Percentiles rank a stretch among this genome's conserved stretches.
Evolutionary conservation across 2,888 invertebrate genomes (phyloP).

Genomic region (Spisula subtruncata): DNA sequence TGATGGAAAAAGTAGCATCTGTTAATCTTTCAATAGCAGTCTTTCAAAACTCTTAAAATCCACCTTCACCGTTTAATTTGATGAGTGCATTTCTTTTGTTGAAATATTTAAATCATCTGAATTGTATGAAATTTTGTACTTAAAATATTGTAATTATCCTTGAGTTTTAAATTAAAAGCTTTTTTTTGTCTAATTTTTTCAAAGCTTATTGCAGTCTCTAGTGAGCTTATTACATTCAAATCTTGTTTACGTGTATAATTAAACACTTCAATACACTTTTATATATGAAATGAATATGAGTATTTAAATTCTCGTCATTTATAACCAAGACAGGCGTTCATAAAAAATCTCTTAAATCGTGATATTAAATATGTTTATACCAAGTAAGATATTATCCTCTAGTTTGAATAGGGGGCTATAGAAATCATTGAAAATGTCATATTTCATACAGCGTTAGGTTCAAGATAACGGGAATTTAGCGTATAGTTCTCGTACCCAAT

Average conservation of each 20-base stretch:
- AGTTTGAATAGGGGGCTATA: conserved; percentile 27
- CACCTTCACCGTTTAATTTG: no score
- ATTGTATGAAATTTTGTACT: no score
- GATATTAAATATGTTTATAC: neutral
- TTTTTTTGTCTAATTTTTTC: neutral
- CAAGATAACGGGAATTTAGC: conserved; percentile 20
- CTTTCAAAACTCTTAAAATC: no score
- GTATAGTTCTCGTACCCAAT: neutral
- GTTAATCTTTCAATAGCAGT: no score
- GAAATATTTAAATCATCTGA: no score
- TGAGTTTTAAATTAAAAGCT: neutral
- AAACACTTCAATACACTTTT: neutral
- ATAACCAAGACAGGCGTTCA: conserved; percentile 9
- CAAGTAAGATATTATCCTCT: neutral
- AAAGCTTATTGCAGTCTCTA: neutral
- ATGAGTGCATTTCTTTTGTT: no score
- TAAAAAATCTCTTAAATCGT: conserved; percentile 6
- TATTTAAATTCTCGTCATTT: conserved; percentile 17
- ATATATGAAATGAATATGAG: conserved; percentile 21
- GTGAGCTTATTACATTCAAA: neutral
- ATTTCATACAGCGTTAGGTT: conserved; percentile 30
- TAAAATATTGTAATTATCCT: neutral
- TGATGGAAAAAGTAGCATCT: no score
- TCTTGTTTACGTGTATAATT: conserved; percentile 16
- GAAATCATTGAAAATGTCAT: conserved; percentile 37